Conservation (phyloP, 2,888 invertebrate species). For the Pristionchus mayeri region DNA sequence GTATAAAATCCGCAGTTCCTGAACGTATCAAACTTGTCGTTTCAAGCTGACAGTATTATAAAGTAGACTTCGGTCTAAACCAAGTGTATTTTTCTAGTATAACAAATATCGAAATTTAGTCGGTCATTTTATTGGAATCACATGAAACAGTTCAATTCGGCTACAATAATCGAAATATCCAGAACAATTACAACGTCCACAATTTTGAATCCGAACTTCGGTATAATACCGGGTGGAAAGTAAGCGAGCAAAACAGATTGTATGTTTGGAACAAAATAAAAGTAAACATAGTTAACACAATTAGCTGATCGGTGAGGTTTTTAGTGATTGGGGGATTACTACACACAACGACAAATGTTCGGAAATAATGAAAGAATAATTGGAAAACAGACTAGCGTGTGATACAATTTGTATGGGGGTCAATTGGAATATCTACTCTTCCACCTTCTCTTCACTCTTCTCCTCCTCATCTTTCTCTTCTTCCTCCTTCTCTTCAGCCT, state of each 20-base stretch:
- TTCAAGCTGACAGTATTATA: no score
- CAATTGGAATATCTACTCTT: not conserved
- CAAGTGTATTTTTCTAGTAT: no score
- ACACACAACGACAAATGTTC: not conserved
- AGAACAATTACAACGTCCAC: constrained; percentile 23
- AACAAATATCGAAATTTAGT: no score
- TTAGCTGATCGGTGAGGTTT: not conserved
- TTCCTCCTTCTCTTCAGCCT: not conserved
- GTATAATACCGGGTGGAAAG: not conserved
- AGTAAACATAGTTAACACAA: not conserved
- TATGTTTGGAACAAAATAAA: not conserved
- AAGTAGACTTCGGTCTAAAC: no score
- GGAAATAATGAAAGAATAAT: not conserved
- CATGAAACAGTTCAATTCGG: constrained; percentile 32
- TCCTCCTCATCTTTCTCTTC: not conserved
- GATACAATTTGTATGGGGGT: not conserved
- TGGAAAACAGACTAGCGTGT: not conserved
- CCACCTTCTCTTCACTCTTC: constrained; percentile 14
- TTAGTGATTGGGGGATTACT: not conserved
- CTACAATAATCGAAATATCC: not conserved
- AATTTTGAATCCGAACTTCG: not conserved
- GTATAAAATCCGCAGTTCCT: no score
- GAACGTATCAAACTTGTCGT: no score
- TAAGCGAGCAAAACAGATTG: not conserved
- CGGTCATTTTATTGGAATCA: no score